These are phyloP conservation scores for Mus spicilegus DNA, from an alignment of 2,113 vertebrate genomes.

Conservation along the genomic window DNA sequence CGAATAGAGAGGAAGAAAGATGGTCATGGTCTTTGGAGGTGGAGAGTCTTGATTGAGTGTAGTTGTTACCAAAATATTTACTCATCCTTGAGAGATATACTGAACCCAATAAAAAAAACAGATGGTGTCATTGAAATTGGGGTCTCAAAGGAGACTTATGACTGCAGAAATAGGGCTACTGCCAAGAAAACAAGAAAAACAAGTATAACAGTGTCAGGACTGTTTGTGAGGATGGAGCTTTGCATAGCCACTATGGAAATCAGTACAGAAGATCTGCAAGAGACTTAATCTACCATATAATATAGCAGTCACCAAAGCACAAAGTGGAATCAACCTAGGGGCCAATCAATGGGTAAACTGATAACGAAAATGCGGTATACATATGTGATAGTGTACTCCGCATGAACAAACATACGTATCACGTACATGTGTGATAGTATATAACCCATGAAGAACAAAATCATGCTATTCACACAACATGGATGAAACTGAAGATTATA, in stretches of 20 bases:
- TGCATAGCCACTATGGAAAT: not conserved
- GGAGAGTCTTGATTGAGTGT: not conserved
- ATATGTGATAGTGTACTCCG: not conserved
- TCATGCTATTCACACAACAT: not conserved
- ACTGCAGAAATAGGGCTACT: slow-evolving; percentile 1
- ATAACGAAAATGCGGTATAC: not conserved
- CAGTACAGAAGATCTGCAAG: not conserved
- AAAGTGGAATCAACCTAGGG: not conserved
- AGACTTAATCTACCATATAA: not conserved
- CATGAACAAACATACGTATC: not conserved
- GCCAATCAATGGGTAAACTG: not conserved
- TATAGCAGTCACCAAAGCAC: not conserved
- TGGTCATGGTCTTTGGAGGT: not conserved
- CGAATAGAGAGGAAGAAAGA: not conserved
- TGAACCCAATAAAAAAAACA: slow-evolving; percentile 10
- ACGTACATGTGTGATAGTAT: not conserved
- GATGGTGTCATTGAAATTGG: not conserved
- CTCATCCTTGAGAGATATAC: not conserved
- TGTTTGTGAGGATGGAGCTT: not conserved
- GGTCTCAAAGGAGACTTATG: not conserved
- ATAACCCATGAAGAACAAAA: not conserved
- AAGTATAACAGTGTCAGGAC: too few species aligned
- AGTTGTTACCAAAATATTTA: not conserved
- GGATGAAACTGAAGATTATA: not conserved
- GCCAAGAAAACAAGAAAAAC: not conserved